Base-by-base conservation (phyloP, 2,888 invertebrate genomes). In the Halocaridina rubra region DNA sequence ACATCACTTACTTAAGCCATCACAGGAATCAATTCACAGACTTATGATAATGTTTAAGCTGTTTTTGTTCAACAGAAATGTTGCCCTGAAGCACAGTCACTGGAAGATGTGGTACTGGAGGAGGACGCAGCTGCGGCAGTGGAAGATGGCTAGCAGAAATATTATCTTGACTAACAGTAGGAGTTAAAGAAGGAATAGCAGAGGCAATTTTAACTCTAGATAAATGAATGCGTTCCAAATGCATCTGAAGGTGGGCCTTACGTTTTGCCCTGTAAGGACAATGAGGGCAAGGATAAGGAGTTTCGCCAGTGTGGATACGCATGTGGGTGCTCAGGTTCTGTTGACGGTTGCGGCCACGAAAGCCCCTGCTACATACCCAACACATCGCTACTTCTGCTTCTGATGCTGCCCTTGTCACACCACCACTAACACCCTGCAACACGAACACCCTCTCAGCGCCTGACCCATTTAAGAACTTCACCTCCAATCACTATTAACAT, bases 251-350 rank as follows among this genome's bases (percentile, higher is more conserved):
- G 77, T 86, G 86, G 32, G 82, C 84, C 80, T 86, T 86, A 22
- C 84, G 76, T 64, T 84, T 84, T 64, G 86, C 86, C 59, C 82
- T 77, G 80, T 87, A 87, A n/a, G 87, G 81, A 67, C 87, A 87
- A 39, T 81, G 78, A 46, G 85, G 87, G 71, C 87, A 87, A 57
- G 81, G 85, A 75, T 81, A 87, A 39, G 87, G 87, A 61, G 84
- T 87, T 81, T 85, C 81, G 77, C 87, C 87, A 59, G 87, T 87
- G 76, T 87, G 87, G 75, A 87, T 87, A 75, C 84, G 85, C 79
- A 87, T 81, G 71, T 87, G 87, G 72, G 81, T 85, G 74, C 85
- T 79, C 74, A 87, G 75, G 76, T 87, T 87, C 80, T 87, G 87
- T 76, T 85, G 81, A 67, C 87, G 84, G 72, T 87, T 87, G 39